A percentile compares a stretch with the other conserved stretches of the same genome.
phyloP scores from a whole-genome alignment of 2,888 invertebrate genomes.

The Eilema caniola region DNA sequence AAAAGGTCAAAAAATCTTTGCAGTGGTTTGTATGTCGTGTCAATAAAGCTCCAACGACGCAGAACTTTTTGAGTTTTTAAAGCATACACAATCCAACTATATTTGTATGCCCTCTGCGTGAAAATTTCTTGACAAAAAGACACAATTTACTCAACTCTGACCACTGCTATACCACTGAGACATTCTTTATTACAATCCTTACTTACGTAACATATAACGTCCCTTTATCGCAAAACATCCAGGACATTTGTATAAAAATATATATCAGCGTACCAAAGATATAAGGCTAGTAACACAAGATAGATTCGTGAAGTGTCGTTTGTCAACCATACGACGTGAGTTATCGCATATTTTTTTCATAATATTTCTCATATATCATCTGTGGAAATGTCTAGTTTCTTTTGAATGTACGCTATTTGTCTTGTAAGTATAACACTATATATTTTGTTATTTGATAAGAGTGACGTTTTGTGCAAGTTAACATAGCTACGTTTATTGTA shows the following conservation, averaged over 20 bases:
- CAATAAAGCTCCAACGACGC: too few species aligned
- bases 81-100: too few species aligned
- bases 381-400: slow-evolving; percentile 5
- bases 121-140: too few species aligned
- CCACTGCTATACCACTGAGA: too few species aligned
- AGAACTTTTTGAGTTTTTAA: too few species aligned
- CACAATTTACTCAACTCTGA: too few species aligned
- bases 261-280: slow-evolving; percentile 1
- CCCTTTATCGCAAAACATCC: background rate
- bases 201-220: background rate
- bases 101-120: too few species aligned
- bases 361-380: slow-evolving; percentile 22
- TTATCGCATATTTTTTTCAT: slow-evolving; percentile 33
- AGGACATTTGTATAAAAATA: slow-evolving; percentile 1
- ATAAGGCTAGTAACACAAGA: slow-evolving; percentile 14
- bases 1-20: too few species aligned
- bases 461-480: background rate
- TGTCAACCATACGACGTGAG: slow-evolving; percentile 26
- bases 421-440: background rate
- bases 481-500: too few species aligned
- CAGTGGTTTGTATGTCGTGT: too few species aligned
- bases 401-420: background rate
- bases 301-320: slow-evolving; percentile 30
- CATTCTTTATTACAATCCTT: background rate
- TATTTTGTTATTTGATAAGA: background rate